Base-by-base conservation (phyloP, 1,140 invertebrate species). In the Lepidostoma basale region DNA sequence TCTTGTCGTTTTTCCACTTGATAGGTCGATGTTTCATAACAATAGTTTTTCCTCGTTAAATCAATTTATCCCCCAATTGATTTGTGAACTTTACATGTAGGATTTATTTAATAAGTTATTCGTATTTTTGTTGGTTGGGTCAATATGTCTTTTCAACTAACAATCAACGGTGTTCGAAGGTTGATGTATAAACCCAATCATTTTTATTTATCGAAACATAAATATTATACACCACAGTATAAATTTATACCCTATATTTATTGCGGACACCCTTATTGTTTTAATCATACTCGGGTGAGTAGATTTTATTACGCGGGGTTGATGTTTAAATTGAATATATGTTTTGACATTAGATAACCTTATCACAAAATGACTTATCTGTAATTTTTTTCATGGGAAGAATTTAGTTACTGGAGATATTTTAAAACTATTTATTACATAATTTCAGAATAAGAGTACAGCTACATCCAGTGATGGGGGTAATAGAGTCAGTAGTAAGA, bases 91-190 rank as follows among this genome's bases (percentile, higher is more conserved):
- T n/a, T n/a, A n/a, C n/a, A n/a, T n/a, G n/a, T n/a, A n/a, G n/a
- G 18, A 45, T 12, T 45, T n/a, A 36, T 36, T n/a, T n/a, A n/a
- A n/a, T n/a, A n/a, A n/a, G n/a, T n/a, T n/a, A n/a, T n/a, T n/a
- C n/a, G n/a, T n/a, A n/a, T n/a, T n/a, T n/a, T n/a, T n/a, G n/a
- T n/a, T n/a, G n/a, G n/a, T n/a, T n/a, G n/a, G n/a, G n/a, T n/a
- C n/a, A 49, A 49, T 23, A 49, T 49, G 45, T 49, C 45, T 49
- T 49, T 49, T 10, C 45, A 49, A 49, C 22, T 49, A 4, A 49
- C 45, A 12, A 3, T 49, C 1, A 20, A 49, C 23, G 45, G 45
- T 6, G 45, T 23, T n/a, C 8, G 45, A 49, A 25, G 12, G 23
- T 9, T n/a, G n/a, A n/a, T 9, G 33, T 36, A 12, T 5, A 36